Percentiles rank a stretch among this genome's conserved stretches.
Evolutionary conservation across 2,113 vertebrate species (phyloP).

Genomic region (Microtus montanus): DNA sequence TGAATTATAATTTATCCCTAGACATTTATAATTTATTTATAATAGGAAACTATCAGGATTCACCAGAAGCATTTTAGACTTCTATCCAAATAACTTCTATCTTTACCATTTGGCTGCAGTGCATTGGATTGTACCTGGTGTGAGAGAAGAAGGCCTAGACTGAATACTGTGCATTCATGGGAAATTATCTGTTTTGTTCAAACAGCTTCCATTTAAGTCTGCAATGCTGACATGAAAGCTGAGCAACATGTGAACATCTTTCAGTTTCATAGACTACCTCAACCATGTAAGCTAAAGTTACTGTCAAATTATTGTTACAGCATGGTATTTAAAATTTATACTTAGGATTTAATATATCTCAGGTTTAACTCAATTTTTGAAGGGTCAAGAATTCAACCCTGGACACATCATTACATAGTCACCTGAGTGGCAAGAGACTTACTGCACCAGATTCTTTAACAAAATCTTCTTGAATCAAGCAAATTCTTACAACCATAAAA

Average conservation of each 20-base stretch:
- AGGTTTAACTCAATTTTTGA: conserved; percentile 16
- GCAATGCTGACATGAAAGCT: neutral
- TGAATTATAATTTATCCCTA: neutral
- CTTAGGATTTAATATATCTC: neutral
- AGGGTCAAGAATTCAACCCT: neutral
- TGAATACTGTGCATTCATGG: neutral
- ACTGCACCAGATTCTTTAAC: neutral
- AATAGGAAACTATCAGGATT: neutral
- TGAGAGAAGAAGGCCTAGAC: neutral
- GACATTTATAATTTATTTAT: neutral
- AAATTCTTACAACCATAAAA: conserved; percentile 22
- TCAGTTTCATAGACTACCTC: neutral
- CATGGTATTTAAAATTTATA: conserved; percentile 4
- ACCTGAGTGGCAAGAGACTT: neutral
- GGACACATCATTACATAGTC: neutral
- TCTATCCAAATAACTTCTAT: neutral
- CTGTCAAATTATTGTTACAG: neutral
- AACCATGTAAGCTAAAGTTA: neutral
- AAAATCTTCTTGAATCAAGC: conserved; percentile 17
- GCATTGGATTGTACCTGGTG: neutral
- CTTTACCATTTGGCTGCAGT: neutral
- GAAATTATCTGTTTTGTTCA: neutral
- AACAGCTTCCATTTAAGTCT: neutral
- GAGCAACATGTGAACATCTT: neutral
- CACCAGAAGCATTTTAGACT: neutral